Base-by-base conservation (phyloP, 2,113 vertebrate genomes). In the Excalfactoria chinensis region DNA sequence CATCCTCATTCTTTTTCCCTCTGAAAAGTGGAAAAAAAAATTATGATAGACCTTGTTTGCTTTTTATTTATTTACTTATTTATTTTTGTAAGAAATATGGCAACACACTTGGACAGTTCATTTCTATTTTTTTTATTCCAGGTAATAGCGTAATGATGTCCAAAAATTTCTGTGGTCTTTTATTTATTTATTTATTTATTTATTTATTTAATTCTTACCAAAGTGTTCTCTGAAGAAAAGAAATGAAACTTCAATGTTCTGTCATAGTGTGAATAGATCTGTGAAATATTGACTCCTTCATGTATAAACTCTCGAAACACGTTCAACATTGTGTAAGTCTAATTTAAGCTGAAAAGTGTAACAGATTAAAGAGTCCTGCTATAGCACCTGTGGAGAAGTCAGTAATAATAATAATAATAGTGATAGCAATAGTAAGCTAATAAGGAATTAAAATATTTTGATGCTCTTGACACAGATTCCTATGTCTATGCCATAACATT, bases 231-330 rank as follows among this genome's bases (percentile, higher is more conserved):
- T 63, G n/a, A 53, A 56, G 22, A 44, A 75, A 67, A 90, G 87
- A 49, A 88, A 20, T 34, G 11, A 77, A 41, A 59, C 19, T 83
- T 86, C 77, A 6, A 3, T 69, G 32, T 66, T 92, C 25, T 55
- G 80, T 76, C 44, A 70, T 23, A 70, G 86, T 28, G 3, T 63
- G 10, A 80, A 58, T 35, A 86, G 40, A 4, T 48, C 11, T 37
- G 3, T 55, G 25, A 55, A 46, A 60, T 30, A 41, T 7, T 71
- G 34, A 51, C 49, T 48, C 19, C 7, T 88, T 86, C 25, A 40
- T 0, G 1, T 9, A 4, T 6, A 2, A 76, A 49, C 17, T 11
- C 66, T 48, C 59, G 32, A 5, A 86, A 46, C 3, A 46, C 3
- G 12, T 4, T 73, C 9, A 59, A 66, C 25, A n/a, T n/a, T 46